Conservation (phyloP, 2,797 vertebrate species). For the Galagoides demidoff region DNA sequence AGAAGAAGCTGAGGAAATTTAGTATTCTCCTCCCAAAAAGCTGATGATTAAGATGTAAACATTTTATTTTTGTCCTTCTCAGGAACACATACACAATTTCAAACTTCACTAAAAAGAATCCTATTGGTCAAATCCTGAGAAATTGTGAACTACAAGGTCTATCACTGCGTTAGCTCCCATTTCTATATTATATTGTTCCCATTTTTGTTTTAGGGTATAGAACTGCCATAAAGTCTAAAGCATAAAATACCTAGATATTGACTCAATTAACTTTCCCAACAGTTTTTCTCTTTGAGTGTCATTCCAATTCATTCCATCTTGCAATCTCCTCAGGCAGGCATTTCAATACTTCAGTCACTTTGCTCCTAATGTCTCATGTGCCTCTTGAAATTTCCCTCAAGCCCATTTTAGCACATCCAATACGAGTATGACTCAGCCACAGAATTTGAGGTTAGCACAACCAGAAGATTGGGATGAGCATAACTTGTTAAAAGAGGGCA, state of each 20-base stretch:
- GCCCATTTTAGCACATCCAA: slow-evolving; percentile 48
- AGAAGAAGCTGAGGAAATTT: slow-evolving; percentile 46
- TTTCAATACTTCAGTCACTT: slow-evolving; percentile 57
- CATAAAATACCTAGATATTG: slow-evolving; percentile 67
- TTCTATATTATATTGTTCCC: not conserved
- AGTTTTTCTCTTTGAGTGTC: not conserved
- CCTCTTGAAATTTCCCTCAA: slow-evolving; percentile 63
- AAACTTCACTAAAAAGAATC: slow-evolving; percentile 45
- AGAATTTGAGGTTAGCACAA: slow-evolving; percentile 24
- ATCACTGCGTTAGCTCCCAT: not conserved
- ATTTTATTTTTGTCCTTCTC: not conserved
- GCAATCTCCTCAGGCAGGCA: slow-evolving; percentile 63
- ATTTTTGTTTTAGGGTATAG: slow-evolving; percentile 8
- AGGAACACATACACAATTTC: slow-evolving; percentile 10
- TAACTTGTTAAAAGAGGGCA: slow-evolving; percentile 9
- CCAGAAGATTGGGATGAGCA: slow-evolving; percentile 58
- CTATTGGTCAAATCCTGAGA: not conserved
- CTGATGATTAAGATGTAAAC: not conserved
- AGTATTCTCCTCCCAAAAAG: slow-evolving; percentile 19
- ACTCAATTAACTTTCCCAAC: not conserved
- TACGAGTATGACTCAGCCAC: slow-evolving; percentile 64
- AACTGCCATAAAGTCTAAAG: slow-evolving; percentile 55
- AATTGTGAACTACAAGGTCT: not conserved
- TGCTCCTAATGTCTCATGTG: slow-evolving; percentile 21
- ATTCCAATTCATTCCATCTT: not conserved